Evolutionary conservation across 2,797 vertebrate genomes (phyloP).

Genomic region (Sitta carolinensis): DNA sequence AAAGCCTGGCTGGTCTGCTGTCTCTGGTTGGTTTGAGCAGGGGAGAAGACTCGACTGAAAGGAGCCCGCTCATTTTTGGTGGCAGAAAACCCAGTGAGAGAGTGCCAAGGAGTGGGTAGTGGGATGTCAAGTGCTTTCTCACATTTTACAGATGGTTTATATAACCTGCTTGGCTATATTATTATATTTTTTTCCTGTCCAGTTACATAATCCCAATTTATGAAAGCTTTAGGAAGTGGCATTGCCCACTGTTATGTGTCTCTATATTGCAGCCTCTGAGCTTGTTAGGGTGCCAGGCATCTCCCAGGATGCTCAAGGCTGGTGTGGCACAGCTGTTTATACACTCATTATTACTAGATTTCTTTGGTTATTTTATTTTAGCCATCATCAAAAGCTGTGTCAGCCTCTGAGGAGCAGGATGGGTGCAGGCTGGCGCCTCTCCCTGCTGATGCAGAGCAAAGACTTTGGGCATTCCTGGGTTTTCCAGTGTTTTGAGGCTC

Average conservation of each 20-base stretch:
- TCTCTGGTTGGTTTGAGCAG: not conserved
- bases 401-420: not conserved
- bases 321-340: not conserved
- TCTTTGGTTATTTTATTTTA: not conserved
- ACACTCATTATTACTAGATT: fast-evolving
- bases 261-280: not conserved
- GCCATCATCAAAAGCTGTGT: not conserved
- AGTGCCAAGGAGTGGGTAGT: slow-evolving; percentile 24
- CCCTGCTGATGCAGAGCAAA: not conserved
- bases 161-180: slow-evolving; percentile 30
- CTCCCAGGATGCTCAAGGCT: not conserved
- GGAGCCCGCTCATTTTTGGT: not conserved
- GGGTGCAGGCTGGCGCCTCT: not conserved
- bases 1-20: not conserved
- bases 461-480: not conserved
- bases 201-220: slow-evolving; percentile 21
- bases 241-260: not conserved
- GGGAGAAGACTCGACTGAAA: not conserved
- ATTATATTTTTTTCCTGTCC: not conserved
- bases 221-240: not conserved
- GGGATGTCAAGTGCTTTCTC: slow-evolving; percentile 49
- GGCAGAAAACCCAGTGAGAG: not conserved
- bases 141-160: slow-evolving; percentile 39
- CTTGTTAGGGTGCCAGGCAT: not conserved
- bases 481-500: not conserved